A percentile compares a stretch with the other conserved stretches of the same genome.
Evolutionary conservation across 1,140 invertebrate genomes (phyloP).

Genomic region (Acyrthosiphon pisum): DNA sequence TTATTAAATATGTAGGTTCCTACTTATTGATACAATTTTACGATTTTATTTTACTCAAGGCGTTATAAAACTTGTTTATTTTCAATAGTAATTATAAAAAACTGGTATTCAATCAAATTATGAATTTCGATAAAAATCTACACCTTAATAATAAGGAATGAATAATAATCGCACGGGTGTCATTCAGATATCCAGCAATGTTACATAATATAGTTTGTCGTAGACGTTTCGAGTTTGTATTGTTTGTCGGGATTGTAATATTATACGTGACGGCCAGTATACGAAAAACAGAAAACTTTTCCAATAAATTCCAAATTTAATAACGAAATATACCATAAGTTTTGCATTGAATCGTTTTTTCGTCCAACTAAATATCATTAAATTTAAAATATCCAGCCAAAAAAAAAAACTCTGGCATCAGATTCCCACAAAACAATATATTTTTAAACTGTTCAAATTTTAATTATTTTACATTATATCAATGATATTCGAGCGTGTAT

Average conservation of each 20-base stretch:
- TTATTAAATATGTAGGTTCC: no score
- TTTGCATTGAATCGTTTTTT: neutral
- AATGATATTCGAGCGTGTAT: neutral
- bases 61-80: neutral
- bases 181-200: neutral
- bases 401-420: neutral
- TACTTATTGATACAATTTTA: neutral
- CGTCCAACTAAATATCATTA: neutral
- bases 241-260: slow-evolving; percentile 8
- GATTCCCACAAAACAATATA: neutral
- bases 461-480: neutral
- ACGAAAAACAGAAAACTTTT: neutral
- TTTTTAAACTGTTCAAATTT: neutral
- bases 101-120: neutral
- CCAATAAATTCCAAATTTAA: neutral
- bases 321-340: neutral
- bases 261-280: neutral
- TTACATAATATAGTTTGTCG: neutral
- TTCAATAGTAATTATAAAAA: neutral
- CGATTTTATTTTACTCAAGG: neutral
- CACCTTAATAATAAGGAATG: neutral
- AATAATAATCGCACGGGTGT: neutral
- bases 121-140: neutral
- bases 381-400: neutral
- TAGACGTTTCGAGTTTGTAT: neutral